Conservation (phyloP, 2,797 vertebrate species). For the Menidia menidia region DNA sequence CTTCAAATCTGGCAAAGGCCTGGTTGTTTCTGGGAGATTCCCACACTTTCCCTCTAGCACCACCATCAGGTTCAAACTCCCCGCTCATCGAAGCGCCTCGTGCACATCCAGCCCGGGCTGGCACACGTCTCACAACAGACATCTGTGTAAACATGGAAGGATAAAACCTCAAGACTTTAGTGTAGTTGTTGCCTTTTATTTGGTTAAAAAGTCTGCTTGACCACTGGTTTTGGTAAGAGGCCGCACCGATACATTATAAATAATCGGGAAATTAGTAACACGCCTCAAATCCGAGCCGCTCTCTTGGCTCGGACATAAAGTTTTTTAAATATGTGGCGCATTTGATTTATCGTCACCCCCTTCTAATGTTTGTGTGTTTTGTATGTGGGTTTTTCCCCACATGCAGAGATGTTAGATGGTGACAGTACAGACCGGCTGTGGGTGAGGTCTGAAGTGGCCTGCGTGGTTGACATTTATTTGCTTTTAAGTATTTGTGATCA, state of each 20-base stretch:
- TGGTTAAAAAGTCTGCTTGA: constrained; percentile 1
- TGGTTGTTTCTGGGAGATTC: not conserved
- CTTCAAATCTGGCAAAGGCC: not conserved
- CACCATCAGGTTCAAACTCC: constrained; percentile 4
- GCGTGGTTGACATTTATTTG: not conserved
- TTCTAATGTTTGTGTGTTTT: constrained; percentile 1
- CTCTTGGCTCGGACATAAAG: not conserved
- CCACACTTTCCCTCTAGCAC: not conserved
- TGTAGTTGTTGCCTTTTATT: not conserved
- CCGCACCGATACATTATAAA: not conserved
- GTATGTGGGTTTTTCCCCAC: not conserved
- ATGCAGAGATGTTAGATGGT: not conserved
- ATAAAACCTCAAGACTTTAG: not conserved
- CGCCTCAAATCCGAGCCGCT: not conserved
- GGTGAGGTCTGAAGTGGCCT: not conserved
- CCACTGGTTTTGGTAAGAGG: constrained; percentile 1
- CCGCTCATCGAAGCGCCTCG: not conserved
- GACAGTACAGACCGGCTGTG: not conserved
- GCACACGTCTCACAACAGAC: not conserved
- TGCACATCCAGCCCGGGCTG: not conserved
- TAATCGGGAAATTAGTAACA: not conserved
- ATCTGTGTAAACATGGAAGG: not conserved
- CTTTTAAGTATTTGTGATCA: not conserved
- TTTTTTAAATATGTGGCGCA: constrained; percentile 8
- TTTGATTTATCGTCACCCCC: not conserved